Base-by-base conservation (phyloP, 2,113 vertebrate species). In the Barnardius zonarius region DNA sequence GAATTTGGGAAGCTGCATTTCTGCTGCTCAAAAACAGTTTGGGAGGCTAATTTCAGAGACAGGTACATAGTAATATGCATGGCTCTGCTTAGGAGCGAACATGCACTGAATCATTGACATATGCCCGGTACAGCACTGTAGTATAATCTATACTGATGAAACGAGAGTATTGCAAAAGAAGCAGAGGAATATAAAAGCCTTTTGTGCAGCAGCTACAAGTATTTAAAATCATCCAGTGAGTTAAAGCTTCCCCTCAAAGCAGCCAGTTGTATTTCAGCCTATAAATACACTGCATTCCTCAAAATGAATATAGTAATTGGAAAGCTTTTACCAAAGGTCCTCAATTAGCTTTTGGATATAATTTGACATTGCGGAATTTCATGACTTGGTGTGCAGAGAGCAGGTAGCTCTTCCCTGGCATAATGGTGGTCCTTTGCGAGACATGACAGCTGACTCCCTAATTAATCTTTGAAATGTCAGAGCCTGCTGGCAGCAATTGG, bases 381-480 rank as follows among this genome's bases (percentile, higher is more conserved):
- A 57, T 73, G 87, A 78, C 73, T 54, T 12, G 35, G 8, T 76
- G 68, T 63, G 66, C 64, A 84, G 70, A 88, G 74, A 87, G 82
- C 91, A 97, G 96, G 95, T 96, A 90, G 79, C 79, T 87, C 75
- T 94, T 90, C 76, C 62, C 91, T 62, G n/a, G 35, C 17, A 2
- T 96, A 68, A 69, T 73, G 88, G 90, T 84, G 94, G 88, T 93
- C 86, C 96, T 98, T 80, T 95, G 85, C 82, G 90, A 94, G 86
- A 96, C n/a, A 11, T 96, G 97, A 97, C 97, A 96, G 81, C 57
- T 28, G 90, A 90, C 88, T 96, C 92, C 80, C 90, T 98, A 98
- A 98, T 98, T 98, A 98, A 97, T 97, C 97, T 95, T 93, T 5
- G 6, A 98, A 98, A 98, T 97, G 97, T 97, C 98, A 98, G 94